Evolutionary conservation across 2,113 vertebrate species (phyloP).

Genomic region (Dinomys branickii): DNA sequence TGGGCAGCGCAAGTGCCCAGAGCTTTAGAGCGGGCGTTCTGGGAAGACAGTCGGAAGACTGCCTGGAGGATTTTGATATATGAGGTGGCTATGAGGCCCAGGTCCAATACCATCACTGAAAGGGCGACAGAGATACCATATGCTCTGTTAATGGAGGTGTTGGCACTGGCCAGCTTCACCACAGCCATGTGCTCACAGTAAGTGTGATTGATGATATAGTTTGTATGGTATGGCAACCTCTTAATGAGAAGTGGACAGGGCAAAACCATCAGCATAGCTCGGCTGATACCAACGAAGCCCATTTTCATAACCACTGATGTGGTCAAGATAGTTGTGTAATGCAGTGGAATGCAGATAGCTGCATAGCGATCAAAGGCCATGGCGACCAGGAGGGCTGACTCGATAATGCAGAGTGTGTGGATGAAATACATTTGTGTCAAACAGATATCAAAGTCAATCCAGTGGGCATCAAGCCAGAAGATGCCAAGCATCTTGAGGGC

Average conservation of each 20-base stretch:
- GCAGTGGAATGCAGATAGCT: slow-evolving; percentile 70
- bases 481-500: slow-evolving; percentile 69
- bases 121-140: slow-evolving; percentile 75
- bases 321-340: background rate
- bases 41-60: slow-evolving; percentile 52
- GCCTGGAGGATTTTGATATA: slow-evolving; percentile 68
- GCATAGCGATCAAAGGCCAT: slow-evolving; percentile 67
- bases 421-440: slow-evolving; percentile 77
- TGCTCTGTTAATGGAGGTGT: slow-evolving; percentile 66
- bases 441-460: slow-evolving; percentile 46
- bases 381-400: slow-evolving; percentile 63
- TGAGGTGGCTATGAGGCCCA: slow-evolving; percentile 46
- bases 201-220: slow-evolving; percentile 64
- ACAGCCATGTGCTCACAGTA: slow-evolving; percentile 81
- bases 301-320: rapidly evolving
- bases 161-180: slow-evolving; percentile 75
- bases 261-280: background rate
- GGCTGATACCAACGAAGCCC: background rate
- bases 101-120: slow-evolving; percentile 57
- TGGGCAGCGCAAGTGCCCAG: slow-evolving; percentile 71
- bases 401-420: slow-evolving; percentile 64
- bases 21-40: slow-evolving; percentile 67
- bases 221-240: slow-evolving; percentile 60
- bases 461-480: background rate
- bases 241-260: slow-evolving; percentile 72